Base-by-base conservation (phyloP, 1,140 invertebrate species). In the Theocolax elegans region DNA sequence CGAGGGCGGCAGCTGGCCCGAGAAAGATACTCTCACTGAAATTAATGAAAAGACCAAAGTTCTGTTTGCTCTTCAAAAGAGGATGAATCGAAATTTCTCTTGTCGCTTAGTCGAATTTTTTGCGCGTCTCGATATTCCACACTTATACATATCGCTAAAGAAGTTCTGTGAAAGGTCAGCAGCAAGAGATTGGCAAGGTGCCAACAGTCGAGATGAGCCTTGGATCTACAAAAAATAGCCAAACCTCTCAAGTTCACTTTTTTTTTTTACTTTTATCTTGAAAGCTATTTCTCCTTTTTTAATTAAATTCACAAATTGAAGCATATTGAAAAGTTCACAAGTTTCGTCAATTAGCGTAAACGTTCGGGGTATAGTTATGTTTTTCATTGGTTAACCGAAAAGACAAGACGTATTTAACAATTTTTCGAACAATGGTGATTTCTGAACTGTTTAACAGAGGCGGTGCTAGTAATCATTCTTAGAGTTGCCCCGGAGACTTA, bases 41-140 rank as follows among this genome's bases (percentile, higher is more conserved):
- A 70, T 70, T 70, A 70, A 25, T 49, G 46, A 29, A 29, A 53
- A 62, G 56, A 60, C 48, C 48, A n/a, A 54, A 40, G 12, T 44
- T 23, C 19, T 38, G 29, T 53, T 25, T 53, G 35, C 51, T 17
- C 25, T 31, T 31, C 4, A 27, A 54, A 31, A 48, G 10, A 35
- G 4, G 10, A 6, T 4, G 4, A 35, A 10, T 6, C 31, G 31
- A 6, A 35, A 35, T 4, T 35, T 35, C 4, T 6, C 31, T 35
- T 10, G 4, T 10, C 10, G 4, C 10, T 35, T 35, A 35, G 10
- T 35, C 42, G 7, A 6, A 4, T 35, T 35, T 35, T 35, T 35
- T 35, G 10, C 42, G 42, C 8, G 42, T 3, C 10, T 17, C 8
- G 42, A 13, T 1, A 13, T 15, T 44, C 7, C 3, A 3, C 7